Evolutionary conservation across 2,797 vertebrate genomes (phyloP).

Genomic region (Bradypodion pumilum): DNA sequence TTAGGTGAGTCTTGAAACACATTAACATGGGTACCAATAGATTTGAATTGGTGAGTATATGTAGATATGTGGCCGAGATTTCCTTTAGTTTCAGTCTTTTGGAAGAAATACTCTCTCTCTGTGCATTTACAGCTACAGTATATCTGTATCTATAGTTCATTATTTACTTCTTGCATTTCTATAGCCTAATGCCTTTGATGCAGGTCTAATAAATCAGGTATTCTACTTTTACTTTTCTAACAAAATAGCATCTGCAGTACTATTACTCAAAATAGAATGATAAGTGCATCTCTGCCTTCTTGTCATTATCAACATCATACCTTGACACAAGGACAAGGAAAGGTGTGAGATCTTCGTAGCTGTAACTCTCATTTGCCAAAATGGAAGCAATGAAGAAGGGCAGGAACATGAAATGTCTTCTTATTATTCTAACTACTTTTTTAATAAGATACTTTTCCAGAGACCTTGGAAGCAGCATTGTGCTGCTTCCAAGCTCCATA

Average conservation of each 20-base stretch:
- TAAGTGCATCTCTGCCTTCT: slow-evolving; percentile 16
- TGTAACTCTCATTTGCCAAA: slow-evolving; percentile 43
- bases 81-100: background rate
- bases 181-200: background rate
- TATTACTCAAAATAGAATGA: slow-evolving; percentile 11
- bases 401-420: slow-evolving; percentile 49
- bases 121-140: no score
- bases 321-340: slow-evolving; percentile 27
- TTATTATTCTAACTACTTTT: slow-evolving; percentile 59
- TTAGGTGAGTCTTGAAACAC: no score
- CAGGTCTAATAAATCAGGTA: background rate
- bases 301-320: slow-evolving; percentile 40
- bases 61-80: background rate
- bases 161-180: background rate
- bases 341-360: slow-evolving; percentile 67
- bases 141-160: background rate
- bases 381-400: slow-evolving; percentile 51
- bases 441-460: slow-evolving; percentile 65
- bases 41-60: background rate
- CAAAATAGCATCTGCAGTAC: slow-evolving; percentile 20
- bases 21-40: background rate
- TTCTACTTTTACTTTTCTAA: slow-evolving; percentile 28
- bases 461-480: slow-evolving; percentile 45
- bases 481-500: no score
- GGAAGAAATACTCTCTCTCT: background rate